phyloP scores from a whole-genome alignment of 2,113 vertebrate species.

The Protobothrops flavoviridis region DNA sequence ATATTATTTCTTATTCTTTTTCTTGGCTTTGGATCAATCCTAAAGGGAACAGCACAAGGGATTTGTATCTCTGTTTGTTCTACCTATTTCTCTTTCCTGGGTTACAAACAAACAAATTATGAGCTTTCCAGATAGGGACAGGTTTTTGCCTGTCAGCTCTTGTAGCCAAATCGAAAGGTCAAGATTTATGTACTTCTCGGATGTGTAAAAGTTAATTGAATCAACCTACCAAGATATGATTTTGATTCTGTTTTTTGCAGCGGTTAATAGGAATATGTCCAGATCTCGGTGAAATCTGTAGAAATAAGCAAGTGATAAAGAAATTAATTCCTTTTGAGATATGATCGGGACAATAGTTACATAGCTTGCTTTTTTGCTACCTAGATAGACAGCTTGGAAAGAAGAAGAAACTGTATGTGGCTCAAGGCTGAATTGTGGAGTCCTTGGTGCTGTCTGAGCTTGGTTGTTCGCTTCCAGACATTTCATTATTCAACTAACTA shows the following conservation, averaged over 20 bases:
- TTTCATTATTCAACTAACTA: neutral
- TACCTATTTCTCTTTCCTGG: neutral
- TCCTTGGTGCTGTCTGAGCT: neutral
- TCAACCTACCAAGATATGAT: slow-evolving; percentile 55
- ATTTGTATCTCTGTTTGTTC: neutral
- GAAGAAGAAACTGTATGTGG: neutral
- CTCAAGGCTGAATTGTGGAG: neutral
- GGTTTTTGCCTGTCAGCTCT: slow-evolving; percentile 58
- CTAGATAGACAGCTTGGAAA: neutral
- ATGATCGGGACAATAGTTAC: neutral
- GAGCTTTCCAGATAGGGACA: slow-evolving; percentile 56
- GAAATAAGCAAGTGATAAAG: neutral
- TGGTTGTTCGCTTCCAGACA: neutral
- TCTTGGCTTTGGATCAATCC: neutral
- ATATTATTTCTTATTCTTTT: neutral
- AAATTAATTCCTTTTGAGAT: neutral
- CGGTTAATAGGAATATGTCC: slow-evolving; percentile 15
- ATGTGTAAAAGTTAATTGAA: slow-evolving; percentile 63
- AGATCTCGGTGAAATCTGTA: neutral
- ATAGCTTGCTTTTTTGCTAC: neutral
- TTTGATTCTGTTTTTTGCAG: slow-evolving; percentile 55
- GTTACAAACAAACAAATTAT: slow-evolving; percentile 23
- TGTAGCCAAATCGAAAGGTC: slow-evolving; percentile 61
- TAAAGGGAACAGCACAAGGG: neutral
- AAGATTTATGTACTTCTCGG: slow-evolving; percentile 58